A percentile compares a stretch with the other conserved stretches of the same genome.
These are phyloP conservation scores for Anarrhichthys ocellatus DNA, from an alignment of 2,113 vertebrate genomes.

Conservation along the genomic window DNA sequence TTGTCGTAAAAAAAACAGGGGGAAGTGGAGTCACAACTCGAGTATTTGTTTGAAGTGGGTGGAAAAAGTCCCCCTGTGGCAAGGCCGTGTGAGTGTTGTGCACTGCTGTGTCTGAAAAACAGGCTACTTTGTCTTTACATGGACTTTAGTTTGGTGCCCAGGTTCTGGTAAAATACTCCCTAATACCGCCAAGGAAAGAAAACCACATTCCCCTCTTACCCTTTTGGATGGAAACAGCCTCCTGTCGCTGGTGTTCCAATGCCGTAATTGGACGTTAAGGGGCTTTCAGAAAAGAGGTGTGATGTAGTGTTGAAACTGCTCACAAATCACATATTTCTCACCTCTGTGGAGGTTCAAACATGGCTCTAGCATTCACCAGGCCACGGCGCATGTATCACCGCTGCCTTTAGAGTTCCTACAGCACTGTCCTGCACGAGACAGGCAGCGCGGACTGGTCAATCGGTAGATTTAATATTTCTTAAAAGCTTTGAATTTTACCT, in stretches of 20 bases:
- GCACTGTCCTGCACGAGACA: slow-evolving; percentile 39
- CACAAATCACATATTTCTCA: slow-evolving; percentile 71
- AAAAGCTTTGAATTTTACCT: slow-evolving; percentile 67
- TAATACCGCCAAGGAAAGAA: slow-evolving; percentile 56
- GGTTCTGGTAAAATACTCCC: slow-evolving; percentile 71
- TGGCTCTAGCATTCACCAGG: slow-evolving; percentile 15
- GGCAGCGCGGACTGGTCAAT: slow-evolving; percentile 26
- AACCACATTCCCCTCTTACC: slow-evolving; percentile 59
- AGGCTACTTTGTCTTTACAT: slow-evolving; percentile 61
- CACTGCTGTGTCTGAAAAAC: slow-evolving; percentile 70
- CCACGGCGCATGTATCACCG: neutral
- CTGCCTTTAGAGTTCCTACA: slow-evolving; percentile 24
- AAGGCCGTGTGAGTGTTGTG: slow-evolving; percentile 55
- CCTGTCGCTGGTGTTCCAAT: slow-evolving; percentile 55
- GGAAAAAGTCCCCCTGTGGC: slow-evolving; percentile 72
- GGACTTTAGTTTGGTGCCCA: slow-evolving; percentile 61
- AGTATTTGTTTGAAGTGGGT: slow-evolving; percentile 78
- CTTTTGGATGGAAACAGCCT: slow-evolving; percentile 71
- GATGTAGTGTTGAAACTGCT: slow-evolving; percentile 68
- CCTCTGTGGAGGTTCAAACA: slow-evolving; percentile 56
- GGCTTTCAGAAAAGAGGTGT: slow-evolving; percentile 71
- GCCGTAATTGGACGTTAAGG: slow-evolving; percentile 75
- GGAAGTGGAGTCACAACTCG: slow-evolving; percentile 79
- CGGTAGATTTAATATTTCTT: slow-evolving; percentile 55
- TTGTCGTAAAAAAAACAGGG: slow-evolving; percentile 74